phyloP scores from a whole-genome alignment of 1,140 invertebrate species.

The Conus betulinus region DNA sequence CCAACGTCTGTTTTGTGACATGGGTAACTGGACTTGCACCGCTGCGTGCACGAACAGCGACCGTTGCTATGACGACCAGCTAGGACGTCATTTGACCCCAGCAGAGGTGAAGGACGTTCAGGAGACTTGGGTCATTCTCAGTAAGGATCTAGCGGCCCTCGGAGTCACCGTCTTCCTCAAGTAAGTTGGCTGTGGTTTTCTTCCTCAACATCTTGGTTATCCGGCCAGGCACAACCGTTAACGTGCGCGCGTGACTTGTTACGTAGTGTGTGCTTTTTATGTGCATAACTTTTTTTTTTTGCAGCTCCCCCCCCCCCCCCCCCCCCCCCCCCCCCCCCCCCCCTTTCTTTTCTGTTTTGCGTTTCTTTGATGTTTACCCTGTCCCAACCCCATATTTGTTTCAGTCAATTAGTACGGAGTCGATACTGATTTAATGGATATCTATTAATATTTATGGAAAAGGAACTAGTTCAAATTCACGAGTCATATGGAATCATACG shows the following conservation, averaged over 20 bases:
- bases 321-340: no score
- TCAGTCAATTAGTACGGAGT: no score
- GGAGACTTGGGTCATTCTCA: conserved; percentile 56
- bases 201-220: neutral
- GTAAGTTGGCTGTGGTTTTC: conserved; percentile 37
- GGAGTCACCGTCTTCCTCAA: conserved; percentile 57
- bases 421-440: no score
- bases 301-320: no score
- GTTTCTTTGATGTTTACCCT: no score
- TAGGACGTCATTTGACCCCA: conserved; percentile 50
- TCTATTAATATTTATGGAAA: no score
- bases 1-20: neutral
- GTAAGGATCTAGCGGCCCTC: conserved; percentile 49
- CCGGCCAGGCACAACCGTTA: neutral
- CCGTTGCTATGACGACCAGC: conserved; percentile 43
- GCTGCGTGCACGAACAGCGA: conserved; percentile 38
- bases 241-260: neutral
- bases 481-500: no score
- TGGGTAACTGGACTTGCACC: conserved; percentile 22
- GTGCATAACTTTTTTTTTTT: no score
- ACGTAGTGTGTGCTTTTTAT: no score
- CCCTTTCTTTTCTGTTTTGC: no score
- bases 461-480: no score
- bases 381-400: no score
- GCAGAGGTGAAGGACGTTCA: conserved; percentile 55